Evolutionary conservation across 2,797 vertebrate species (phyloP), one percentile per base, ranked within the genome.

Genomic region (Enteromius argenteus): DNA sequence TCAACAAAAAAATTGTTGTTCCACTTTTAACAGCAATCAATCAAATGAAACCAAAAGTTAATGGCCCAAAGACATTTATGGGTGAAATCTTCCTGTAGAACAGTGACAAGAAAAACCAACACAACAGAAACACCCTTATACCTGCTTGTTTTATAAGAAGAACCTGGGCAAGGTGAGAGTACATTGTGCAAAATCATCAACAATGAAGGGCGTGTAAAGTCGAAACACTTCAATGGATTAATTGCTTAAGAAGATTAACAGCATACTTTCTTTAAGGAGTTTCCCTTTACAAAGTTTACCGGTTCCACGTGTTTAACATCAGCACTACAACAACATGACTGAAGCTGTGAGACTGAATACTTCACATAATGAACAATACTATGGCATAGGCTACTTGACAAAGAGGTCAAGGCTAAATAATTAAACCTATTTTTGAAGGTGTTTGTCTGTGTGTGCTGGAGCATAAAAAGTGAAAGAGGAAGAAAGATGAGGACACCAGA

Each of bases 191-290:
- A 62, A 30, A 77, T 11, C 3, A 8, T 17, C 8, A 37, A 39
- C 35, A 62, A 37, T 60, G 27, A 5, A 62, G 53, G 53, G 23
- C 35, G 68, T 72, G 37, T 46, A 13, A 66, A 30, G 60, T 62
- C 5, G 4, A 49, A 66, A 23, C 69, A 42, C 17, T 35, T 32
- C 19, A 58, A 39, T 7, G 0, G 11, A 14, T 10, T 80, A 44
- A 80, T 58, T 30, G n/a, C 19, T 58, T 80, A 72, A 32, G 35
- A 72, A 13, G 30, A 15, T 62, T 49, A 81, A 46, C 27, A 46
- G 5, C 64, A 49, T 49, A 23, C n/a, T 30, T 46, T 3, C 4
- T 42, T 51, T 56, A 37, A 51, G 15, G 3, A 27, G 67, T 69
- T 79, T 35, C 62, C 13, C 30, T 67, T 51, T n/a, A 69, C 13